Evolutionary conservation across 2,113 vertebrate genomes (phyloP).

Genomic region (Hystrix brachyura): DNA sequence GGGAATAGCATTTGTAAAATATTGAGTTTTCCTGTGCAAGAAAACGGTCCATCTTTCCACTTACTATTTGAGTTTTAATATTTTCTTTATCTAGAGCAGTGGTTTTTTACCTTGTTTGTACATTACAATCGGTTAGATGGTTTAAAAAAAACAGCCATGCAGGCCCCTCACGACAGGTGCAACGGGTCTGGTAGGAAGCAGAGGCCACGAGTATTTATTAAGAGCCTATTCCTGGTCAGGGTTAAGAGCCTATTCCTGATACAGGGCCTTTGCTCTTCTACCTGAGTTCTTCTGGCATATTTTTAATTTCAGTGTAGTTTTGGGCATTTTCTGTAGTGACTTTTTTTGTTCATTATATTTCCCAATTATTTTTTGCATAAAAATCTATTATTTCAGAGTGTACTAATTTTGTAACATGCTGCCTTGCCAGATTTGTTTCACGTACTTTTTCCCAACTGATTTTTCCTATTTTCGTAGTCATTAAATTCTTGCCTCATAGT

Average conservation of each 20-base stretch:
- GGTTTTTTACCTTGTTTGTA: not conserved
- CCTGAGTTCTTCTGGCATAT: not conserved
- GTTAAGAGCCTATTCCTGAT: not conserved
- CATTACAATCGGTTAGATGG: not conserved
- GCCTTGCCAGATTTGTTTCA: not conserved
- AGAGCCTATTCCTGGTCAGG: not conserved
- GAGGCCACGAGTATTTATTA: not conserved
- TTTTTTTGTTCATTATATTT: conserved; percentile 17
- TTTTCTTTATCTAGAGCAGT: not conserved
- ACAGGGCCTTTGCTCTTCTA: not conserved
- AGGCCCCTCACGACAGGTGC: not conserved
- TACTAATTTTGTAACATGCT: not conserved
- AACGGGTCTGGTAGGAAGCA: not conserved
- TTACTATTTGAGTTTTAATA: conserved; percentile 15
- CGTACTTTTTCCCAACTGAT: not conserved
- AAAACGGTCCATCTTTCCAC: not conserved
- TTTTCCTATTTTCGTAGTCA: conserved; percentile 32
- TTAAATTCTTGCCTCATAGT: not conserved
- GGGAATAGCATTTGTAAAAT: conserved; percentile 5
- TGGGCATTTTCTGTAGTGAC: not conserved
- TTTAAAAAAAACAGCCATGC: conserved; percentile 12
- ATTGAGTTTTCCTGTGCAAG: not conserved
- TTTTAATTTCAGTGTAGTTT: conserved; percentile 8
- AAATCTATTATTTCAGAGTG: conserved; percentile 8
- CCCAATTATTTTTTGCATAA: not conserved